A percentile compares a stretch with the other conserved stretches of the same genome.
Evolutionary conservation across 1,140 invertebrate species (phyloP).

Genomic region (Anastrepha obliqua): DNA sequence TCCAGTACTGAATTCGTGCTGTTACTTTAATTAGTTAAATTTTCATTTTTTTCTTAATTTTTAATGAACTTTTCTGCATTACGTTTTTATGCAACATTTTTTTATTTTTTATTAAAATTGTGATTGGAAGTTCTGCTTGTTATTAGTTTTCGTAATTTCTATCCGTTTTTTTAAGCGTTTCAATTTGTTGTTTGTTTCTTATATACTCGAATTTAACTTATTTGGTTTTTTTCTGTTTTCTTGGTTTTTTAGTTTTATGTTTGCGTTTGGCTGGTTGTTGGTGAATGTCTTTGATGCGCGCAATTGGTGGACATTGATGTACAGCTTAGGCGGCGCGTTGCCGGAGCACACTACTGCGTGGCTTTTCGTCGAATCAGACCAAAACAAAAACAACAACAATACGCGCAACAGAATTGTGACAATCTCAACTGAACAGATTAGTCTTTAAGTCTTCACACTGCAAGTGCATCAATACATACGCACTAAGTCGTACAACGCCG

Average conservation of each 20-base stretch:
- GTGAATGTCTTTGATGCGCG: constrained; percentile 38
- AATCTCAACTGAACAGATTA: constrained; percentile 38
- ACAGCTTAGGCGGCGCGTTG: background rate
- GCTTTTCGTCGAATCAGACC: background rate
- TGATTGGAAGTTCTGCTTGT: background rate
- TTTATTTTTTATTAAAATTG: background rate
- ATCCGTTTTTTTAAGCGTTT: background rate
- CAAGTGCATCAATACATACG: constrained; percentile 62
- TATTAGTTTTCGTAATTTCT: background rate
- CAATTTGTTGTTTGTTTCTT: background rate
- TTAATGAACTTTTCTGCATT: background rate
- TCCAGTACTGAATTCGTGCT: constrained; percentile 63
- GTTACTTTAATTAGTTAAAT: constrained; percentile 56
- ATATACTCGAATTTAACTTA: background rate
- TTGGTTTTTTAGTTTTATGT: background rate
- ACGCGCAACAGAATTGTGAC: constrained; percentile 27
- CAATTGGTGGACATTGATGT: background rate
- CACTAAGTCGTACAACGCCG: constrained; percentile 62
- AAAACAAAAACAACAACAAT: constrained; percentile 24
- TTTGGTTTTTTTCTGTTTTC: background rate
- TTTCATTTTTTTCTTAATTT: constrained; percentile 23
- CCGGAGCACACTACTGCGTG: background rate
- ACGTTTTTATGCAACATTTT: background rate
- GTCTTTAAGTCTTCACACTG: background rate
- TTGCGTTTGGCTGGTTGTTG: constrained; percentile 30